phyloP scores from a whole-genome alignment of 2,113 vertebrate genomes.

The Trochalopteron elliotii region DNA sequence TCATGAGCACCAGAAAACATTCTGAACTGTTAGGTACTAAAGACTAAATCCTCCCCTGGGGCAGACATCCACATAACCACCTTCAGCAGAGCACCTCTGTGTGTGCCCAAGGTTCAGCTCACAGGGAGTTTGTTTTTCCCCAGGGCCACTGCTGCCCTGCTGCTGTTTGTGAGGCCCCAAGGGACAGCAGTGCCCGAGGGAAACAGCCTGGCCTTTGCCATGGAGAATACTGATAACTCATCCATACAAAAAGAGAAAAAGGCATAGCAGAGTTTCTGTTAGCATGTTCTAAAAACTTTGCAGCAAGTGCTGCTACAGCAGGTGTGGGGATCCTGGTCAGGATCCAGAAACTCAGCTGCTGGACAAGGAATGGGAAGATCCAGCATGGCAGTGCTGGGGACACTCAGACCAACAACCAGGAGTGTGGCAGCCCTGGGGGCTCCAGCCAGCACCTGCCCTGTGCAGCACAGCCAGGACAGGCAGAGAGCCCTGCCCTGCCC shows the following conservation, averaged over 20 bases:
- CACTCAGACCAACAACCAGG: background rate
- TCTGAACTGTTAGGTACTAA: background rate
- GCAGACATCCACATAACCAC: accelerated
- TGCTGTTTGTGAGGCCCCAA: background rate
- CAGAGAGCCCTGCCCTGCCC: accelerated
- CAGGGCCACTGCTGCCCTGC: background rate
- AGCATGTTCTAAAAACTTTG: background rate
- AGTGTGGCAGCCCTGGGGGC: background rate
- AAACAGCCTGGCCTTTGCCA: background rate
- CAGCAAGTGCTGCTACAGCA: background rate
- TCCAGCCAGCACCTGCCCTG: background rate
- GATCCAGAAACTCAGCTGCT: accelerated
- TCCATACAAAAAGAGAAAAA: background rate
- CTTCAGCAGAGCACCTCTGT: background rate
- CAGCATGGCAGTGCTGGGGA: background rate
- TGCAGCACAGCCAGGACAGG: background rate
- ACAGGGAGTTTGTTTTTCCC: background rate
- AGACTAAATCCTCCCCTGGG: background rate
- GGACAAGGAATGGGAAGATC: background rate
- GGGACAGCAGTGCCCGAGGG: background rate
- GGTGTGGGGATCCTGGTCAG: background rate
- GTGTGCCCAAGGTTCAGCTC: background rate
- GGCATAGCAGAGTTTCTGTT: background rate
- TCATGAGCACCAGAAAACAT: background rate
- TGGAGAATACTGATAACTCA: background rate